These are phyloP conservation scores for Patagioenas fasciata DNA, from an alignment of 2,113 vertebrate species.

Conservation along the genomic window DNA sequence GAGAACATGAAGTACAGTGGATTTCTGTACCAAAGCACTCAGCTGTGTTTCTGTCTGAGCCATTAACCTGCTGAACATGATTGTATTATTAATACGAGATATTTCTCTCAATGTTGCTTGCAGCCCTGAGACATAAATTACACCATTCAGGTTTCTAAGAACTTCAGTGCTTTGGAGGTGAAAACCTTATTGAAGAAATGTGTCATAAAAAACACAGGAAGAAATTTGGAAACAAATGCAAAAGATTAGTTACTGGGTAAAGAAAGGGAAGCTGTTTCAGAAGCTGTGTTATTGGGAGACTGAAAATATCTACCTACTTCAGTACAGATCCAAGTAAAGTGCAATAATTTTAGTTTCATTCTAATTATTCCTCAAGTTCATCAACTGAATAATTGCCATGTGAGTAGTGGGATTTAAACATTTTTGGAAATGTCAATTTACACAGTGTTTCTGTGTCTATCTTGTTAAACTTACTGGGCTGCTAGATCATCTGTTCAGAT, in stretches of 20 bases:
- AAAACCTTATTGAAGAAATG: background rate
- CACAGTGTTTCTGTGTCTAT: background rate
- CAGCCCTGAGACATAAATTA: background rate
- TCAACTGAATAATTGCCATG: background rate
- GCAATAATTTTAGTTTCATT: background rate
- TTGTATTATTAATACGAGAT: background rate
- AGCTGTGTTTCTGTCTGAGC: background rate
- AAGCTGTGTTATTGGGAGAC: fast-evolving
- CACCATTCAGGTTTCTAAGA: background rate
- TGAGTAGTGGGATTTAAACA: background rate
- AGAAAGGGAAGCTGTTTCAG: background rate
- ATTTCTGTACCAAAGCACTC: background rate
- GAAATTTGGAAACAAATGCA: background rate
- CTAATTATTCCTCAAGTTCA: background rate
- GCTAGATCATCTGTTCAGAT: background rate
- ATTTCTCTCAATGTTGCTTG: background rate
- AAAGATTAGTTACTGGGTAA: background rate
- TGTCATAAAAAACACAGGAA: background rate
- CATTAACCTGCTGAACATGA: slow-evolving; percentile 2
- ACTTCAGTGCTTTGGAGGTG: background rate
- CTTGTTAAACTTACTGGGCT: background rate
- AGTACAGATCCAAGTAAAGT: background rate
- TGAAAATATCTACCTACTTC: background rate
- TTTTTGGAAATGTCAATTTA: background rate
- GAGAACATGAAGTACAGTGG: background rate